Percentiles rank a stretch among this genome's conserved stretches.
Conservation (phyloP, 1,140 invertebrate species). For the Diachasmimorpha longicaudata region DNA sequence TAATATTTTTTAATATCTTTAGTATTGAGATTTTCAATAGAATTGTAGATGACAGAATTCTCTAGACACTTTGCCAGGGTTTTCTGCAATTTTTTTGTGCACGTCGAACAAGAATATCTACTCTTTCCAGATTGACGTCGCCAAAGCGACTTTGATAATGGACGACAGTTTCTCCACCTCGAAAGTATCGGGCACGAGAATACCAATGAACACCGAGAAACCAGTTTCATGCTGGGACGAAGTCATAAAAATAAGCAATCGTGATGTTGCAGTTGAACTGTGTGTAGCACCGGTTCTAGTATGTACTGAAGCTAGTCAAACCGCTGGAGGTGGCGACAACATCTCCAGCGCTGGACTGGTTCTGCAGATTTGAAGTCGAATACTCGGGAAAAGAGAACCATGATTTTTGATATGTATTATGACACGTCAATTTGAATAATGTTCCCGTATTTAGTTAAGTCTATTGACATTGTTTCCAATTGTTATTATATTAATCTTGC, state of each 20-base stretch:
- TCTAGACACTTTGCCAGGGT: too few relatives aligned
- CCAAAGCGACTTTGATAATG: slow-evolving; percentile 76
- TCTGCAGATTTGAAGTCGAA: slow-evolving; percentile 70
- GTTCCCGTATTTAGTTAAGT: too few relatives aligned
- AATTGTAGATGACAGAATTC: too few relatives aligned
- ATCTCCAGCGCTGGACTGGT: slow-evolving; percentile 85
- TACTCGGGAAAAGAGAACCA: neutral
- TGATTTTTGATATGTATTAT: neutral
- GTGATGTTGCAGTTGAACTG: slow-evolving; percentile 67
- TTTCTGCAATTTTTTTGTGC: too few relatives aligned
- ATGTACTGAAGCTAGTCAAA: slow-evolving; percentile 82
- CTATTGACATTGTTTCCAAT: too few relatives aligned
- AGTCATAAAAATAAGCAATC: slow-evolving; percentile 54
- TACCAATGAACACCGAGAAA: slow-evolving; percentile 70
- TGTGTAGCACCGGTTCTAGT: slow-evolving; percentile 87
- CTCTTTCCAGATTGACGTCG: slow-evolving; percentile 68
- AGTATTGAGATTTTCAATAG: too few relatives aligned
- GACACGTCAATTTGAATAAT: too few relatives aligned
- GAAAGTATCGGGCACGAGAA: slow-evolving; percentile 61
- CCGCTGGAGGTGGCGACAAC: slow-evolving; percentile 88
- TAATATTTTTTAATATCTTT: too few relatives aligned
- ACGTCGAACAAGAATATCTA: neutral
- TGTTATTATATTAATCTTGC: too few relatives aligned
- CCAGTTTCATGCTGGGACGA: slow-evolving; percentile 89
- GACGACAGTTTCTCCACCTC: slow-evolving; percentile 87